Base-by-base conservation (phyloP, 2,113 vertebrate genomes). In the Peromyscus leucopus region DNA sequence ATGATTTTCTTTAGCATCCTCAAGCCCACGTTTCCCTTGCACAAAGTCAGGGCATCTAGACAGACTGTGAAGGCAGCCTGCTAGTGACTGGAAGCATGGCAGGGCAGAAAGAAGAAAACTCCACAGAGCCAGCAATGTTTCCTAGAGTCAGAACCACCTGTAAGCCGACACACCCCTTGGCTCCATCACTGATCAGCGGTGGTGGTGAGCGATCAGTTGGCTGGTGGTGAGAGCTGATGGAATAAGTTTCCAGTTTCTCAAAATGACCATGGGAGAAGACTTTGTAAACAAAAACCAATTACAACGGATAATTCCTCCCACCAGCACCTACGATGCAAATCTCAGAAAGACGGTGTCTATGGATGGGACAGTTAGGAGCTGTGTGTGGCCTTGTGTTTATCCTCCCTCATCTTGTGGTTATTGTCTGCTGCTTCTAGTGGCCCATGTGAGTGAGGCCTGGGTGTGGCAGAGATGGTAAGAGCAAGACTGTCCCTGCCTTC, bases 381-480 rank as follows among this genome's bases (percentile, higher is more conserved):
- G 6, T 7, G 1, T 26, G 82, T 63, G 42, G 24, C 24, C 42
- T 12, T 82, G 22, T 55, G 19, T 63, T 69, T 57, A 17, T 71
- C 69, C 71, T 69, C 46, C 7, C 2, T 46, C 85, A 71, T 13
- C 51, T 2, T 57, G 65, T 71, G 16, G 36, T 11, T 5, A 33
- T 33, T 8, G n/a, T 36, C 26, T 59, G 78, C 31, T 7, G 1
- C 0, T 2, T 19, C 7, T 2, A 3, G 9, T 6, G 7, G 5
- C 33, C 5, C 19, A 19, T 0, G 1, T n/a, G 8, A 12, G 1
- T n/a, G 8, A 12, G n/a, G 36, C 9, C 19, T 0, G 22, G n/a
- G 36, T 12, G 59, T 55, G 15, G 7, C 13, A 10, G 11, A 10
- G 13, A 15, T 21, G 61, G n/a, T 0, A 7, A 17, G 8, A 8